Percentiles rank a stretch among this genome's conserved stretches.
phyloP scores from a whole-genome alignment of 64 coral and sea anemone species.

The Montipora cactus region DNA sequence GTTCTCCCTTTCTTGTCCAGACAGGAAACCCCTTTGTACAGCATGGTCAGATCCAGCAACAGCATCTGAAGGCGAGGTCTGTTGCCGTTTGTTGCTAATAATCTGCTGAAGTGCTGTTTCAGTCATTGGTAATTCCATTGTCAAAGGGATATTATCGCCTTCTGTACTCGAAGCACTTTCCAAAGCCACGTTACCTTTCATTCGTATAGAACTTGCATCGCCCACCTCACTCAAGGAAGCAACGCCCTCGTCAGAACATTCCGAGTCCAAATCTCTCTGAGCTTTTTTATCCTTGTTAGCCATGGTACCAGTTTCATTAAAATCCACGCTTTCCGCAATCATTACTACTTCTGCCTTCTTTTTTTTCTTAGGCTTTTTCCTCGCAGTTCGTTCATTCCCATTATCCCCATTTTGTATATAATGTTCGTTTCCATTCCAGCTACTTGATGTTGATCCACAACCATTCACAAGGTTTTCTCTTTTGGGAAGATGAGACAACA shows the following conservation, averaged over 20 bases:
- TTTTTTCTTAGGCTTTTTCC: conserved; percentile 56
- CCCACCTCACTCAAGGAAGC: neutral
- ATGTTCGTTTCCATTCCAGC: conserved; percentile 11
- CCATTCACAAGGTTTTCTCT: conserved; percentile 28
- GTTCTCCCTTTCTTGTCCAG: neutral
- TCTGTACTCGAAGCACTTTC: neutral
- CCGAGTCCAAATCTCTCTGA: neutral
- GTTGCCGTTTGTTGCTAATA: neutral
- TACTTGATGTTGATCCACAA: conserved; percentile 9
- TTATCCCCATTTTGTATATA: neutral
- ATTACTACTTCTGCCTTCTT: conserved; percentile 55
- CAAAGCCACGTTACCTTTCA: neutral
- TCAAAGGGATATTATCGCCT: conserved; percentile 15
- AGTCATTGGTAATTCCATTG: conserved; percentile 39
- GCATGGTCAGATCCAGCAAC: neutral
- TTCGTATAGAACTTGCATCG: neutral
- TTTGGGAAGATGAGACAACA: conserved; percentile 6
- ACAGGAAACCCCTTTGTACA: neutral
- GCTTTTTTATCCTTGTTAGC: neutral
- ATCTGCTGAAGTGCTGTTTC: conserved; percentile 1
- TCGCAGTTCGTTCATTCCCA: neutral
- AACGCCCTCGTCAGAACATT: neutral
- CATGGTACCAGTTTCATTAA: neutral
- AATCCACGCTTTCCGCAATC: conserved; percentile 65
- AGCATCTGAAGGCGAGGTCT: conserved; percentile 5